phyloP scores from a whole-genome alignment of 2,113 vertebrate genomes.

The Cavia aperea region DNA sequence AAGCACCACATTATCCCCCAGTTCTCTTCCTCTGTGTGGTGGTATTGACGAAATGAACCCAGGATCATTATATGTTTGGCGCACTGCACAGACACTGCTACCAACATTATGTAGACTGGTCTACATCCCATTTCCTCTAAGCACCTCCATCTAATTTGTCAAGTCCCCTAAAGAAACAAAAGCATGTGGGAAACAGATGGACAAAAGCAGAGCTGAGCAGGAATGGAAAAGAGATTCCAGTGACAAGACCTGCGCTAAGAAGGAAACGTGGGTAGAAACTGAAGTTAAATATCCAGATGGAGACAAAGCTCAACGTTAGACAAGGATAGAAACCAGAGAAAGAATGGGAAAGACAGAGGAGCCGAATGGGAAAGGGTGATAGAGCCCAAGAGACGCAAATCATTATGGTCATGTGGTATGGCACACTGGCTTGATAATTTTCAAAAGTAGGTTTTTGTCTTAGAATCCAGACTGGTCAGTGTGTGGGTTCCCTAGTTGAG shows the following conservation, averaged over 20 bases:
- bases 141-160: neutral
- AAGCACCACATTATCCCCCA: neutral
- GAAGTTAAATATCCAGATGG: neutral
- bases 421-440: neutral
- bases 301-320: neutral
- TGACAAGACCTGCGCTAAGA: neutral
- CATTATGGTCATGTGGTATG: neutral
- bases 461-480: neutral
- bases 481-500: neutral
- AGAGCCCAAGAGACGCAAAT: neutral
- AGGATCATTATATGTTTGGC: slow-evolving; percentile 13
- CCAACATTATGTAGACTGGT: slow-evolving; percentile 24
- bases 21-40: slow-evolving; percentile 6
- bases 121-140: neutral
- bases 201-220: neutral
- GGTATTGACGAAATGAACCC: slow-evolving; percentile 36
- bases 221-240: slow-evolving; percentile 21
- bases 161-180: slow-evolving; percentile 21
- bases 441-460: neutral
- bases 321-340: neutral
- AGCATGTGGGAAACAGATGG: slow-evolving; percentile 36
- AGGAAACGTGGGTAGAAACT: neutral
- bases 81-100: neutral
- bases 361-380: neutral
- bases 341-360: neutral